Conservation (phyloP, 2,797 vertebrate species). For the Molossus molossus region DNA sequence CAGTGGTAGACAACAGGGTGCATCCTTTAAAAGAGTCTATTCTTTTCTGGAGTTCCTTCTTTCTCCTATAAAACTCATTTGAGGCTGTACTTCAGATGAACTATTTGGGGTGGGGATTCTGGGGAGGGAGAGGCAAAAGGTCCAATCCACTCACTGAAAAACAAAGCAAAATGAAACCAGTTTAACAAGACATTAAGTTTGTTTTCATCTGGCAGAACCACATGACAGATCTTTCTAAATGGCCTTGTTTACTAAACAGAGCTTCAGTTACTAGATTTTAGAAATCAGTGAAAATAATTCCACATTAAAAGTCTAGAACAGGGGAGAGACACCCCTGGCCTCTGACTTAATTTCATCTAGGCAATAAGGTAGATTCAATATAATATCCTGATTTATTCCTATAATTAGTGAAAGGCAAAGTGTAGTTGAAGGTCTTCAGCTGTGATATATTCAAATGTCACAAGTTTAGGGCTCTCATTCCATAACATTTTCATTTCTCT, state of each 20-base stretch:
- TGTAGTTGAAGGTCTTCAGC: background rate
- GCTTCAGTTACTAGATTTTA: conserved; percentile 10
- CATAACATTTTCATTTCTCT: background rate
- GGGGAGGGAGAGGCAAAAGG: background rate
- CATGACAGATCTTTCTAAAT: background rate
- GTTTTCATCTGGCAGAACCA: conserved; percentile 20
- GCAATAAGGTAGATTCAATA: conserved; percentile 17
- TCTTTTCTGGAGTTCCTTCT: background rate
- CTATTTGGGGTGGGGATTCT: background rate
- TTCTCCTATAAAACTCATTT: background rate
- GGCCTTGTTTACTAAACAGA: background rate
- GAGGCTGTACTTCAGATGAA: background rate
- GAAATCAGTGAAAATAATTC: conserved; percentile 21
- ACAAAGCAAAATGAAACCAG: background rate
- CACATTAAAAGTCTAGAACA: background rate
- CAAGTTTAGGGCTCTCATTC: background rate
- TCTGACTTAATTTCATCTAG: conserved; percentile 34
- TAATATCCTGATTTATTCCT: background rate
- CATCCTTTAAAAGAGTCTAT: background rate
- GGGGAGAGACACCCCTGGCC: background rate
- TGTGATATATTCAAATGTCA: conserved; percentile 1
- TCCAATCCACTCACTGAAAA: background rate
- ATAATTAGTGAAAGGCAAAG: conserved; percentile 25
- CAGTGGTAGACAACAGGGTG: too few relatives aligned
- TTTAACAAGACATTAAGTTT: conserved; percentile 1